Conservation (phyloP, 2,888 invertebrate genomes). For the Meteorus cinctellus region DNA sequence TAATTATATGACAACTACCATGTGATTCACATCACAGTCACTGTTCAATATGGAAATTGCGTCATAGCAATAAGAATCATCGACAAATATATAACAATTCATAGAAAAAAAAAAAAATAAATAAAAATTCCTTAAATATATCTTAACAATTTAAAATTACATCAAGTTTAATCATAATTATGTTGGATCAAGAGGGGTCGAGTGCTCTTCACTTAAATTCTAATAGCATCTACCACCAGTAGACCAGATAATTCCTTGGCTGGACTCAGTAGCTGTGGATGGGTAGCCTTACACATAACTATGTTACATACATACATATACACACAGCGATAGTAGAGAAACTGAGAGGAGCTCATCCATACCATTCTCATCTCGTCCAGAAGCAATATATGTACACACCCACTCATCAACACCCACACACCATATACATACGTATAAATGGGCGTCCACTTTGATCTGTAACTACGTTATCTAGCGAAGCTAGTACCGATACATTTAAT, state of each 20-base stretch:
- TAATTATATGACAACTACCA: constrained; percentile 25
- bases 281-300: constrained; percentile 5
- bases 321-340: neutral
- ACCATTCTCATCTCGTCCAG: neutral
- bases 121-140: neutral
- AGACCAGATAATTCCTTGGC: constrained; percentile 22
- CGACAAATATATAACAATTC: neutral
- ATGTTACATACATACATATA: neutral
- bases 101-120: neutral
- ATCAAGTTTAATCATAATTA: constrained; percentile 1
- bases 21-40: constrained; percentile 14
- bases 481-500: constrained; percentile 60
- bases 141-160: neutral
- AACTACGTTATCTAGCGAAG: constrained; percentile 61
- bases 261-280: constrained; percentile 20
- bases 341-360: neutral
- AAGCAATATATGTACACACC: neutral
- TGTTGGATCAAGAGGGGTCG: constrained; percentile 14
- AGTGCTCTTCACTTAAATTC: constrained; percentile 13
- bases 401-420: constrained; percentile 39
- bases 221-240: constrained; percentile 19
- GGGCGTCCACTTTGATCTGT: constrained; percentile 59
- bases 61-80: constrained; percentile 4
- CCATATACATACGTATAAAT: constrained; percentile 1
- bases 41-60: neutral